Base-by-base conservation (phyloP, 2,113 vertebrate species). In the Nyctereutes procyonoides region DNA sequence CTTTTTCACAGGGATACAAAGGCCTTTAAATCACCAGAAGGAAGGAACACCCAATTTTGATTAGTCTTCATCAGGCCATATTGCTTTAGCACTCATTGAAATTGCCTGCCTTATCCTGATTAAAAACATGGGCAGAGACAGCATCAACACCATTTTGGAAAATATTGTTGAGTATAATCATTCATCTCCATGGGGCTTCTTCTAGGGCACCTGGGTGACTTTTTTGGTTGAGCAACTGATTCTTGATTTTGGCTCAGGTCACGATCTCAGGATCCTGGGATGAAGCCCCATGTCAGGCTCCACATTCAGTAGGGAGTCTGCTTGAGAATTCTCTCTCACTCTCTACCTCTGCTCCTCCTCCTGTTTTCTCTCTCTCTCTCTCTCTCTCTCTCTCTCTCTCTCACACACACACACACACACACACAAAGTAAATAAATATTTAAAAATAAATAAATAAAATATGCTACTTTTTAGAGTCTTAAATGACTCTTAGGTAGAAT, bases 41-140 rank as follows among this genome's bases (percentile, higher is more conserved):
- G 38, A 56, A 67, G 32, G 13, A 20, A 48, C 0, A 30, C 13
- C 3, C 5, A 62, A 0, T 38, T n/a, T 5, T 62, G 0, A n/a
- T 60, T 60, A 88, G 9, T 63, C 16, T 60, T 43, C 38, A 95
- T 30, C 2, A 28, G 4, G 1, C 11, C 14, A 51, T 65, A 22
- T 79, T 89, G 71, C 19, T 76, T 58, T 86, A 81, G 30, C 69
- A 82, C 0, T 14, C 32, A 32, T 81, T n/a, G 32, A 69, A 89
- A 76, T 56, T 81, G 8, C 19, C 3, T 15, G 38, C 53, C 5
- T n/a, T 58, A 62, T 67, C 16, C 32, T 13, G 6, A 82, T 81
- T 43, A 28, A 60, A 95, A 88, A 86, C 5, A 81, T 10, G 4
- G 80, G 2, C 22, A 80, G 67, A 65, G 10, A 85, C 43, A 92